Base-by-base conservation (phyloP, 2,888 invertebrate genomes). In the Platerodrilus igneus region DNA sequence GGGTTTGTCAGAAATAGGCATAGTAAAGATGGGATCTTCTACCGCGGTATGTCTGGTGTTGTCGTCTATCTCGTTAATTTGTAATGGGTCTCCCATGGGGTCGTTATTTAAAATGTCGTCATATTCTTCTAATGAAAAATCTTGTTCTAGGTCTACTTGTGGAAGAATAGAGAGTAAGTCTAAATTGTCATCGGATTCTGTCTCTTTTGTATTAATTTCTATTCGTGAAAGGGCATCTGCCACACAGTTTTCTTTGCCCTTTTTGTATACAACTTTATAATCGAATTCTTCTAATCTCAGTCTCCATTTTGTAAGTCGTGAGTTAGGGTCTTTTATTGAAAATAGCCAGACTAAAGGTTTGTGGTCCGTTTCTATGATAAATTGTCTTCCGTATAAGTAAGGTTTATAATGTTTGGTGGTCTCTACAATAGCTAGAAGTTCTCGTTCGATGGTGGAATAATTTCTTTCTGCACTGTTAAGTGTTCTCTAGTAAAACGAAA, bases 231-330 rank as follows among this genome's bases (percentile, higher is more conserved):
- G 15, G 19, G 23, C 39, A 21, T 43, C 44, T 3, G 46, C 42
- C 1, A 38, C 42, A 5, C 14, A 4, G 15, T 42, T 46, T 34
- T 38, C 41, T 42, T 46, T 42, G 2, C 42, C 42, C 27, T 35
- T 42, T 15, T 27, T 33, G 22, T 38, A 46, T 5, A 19, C 20
- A 7, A 42, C 13, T 3, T 28, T 30, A 18, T 22, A 45, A 23
- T 37, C 26, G 8, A 41, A 37, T 30, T 44, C 39, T 8, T 20
- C 39, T 11, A 44, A 10, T 40, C 30, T 44, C 22, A 43, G 18
- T 29, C 31, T 32, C 34, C 43, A 43, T n/a, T 33, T 23, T 9
- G 17, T 10, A 5, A 44, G 16, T n/a, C 38, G 10, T 2, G 41
- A 41, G 30, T 42, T 41, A 2, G 41, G 37, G 8, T 44, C 44